Evolutionary conservation across 2,888 invertebrate species (phyloP), one percentile per base, ranked within the genome.

Genomic region (Cyaniris semiargus): DNA sequence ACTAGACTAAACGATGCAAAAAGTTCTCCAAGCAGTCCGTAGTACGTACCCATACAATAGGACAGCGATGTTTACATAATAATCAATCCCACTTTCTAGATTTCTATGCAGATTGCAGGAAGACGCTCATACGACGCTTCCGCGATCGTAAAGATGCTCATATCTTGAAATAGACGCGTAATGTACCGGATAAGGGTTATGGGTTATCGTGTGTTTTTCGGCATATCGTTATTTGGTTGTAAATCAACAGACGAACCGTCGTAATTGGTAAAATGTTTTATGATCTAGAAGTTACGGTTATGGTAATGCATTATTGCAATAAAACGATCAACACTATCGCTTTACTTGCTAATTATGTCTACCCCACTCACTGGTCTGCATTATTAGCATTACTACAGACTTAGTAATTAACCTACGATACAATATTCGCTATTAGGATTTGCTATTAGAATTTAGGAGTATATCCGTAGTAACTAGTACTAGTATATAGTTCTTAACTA

Each of bases 91-190:
- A 53, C 53, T 74, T 74, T 74, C 74, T 74, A 48, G 74, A 74
- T 74, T 74, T 53, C 74, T 74, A 74, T 72, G 72, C 6, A 48
- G 74, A 66, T 74, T 74, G 53, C 74, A 74, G 74, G 74, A 74
- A 74, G 74, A 74, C 53, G 44, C 74, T 72, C 38, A 48, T 48
- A 72, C 53, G 23, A 31, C 18, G 27, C 74, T 27, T 74, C 74
- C 74, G 74, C 23, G 53, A 48, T 74, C 74, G 53, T 74, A 53
- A 72, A 72, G 74, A 74, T 74, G 53, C 27, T 72, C 72, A 72
- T 38, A 18, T 23, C 48, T 48, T 21, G 48, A 74, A 74, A 74
- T 74, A 74, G 74, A 74, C 44, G 72, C 38, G 71, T 38, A 38
- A 23, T 72, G 38, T 31, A 74, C 74, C 74, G 53, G 74, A 74